Percentiles rank a stretch among this genome's conserved stretches.
Evolutionary conservation across 1,140 invertebrate species (phyloP).

Genomic region (Penaeus japonicus): DNA sequence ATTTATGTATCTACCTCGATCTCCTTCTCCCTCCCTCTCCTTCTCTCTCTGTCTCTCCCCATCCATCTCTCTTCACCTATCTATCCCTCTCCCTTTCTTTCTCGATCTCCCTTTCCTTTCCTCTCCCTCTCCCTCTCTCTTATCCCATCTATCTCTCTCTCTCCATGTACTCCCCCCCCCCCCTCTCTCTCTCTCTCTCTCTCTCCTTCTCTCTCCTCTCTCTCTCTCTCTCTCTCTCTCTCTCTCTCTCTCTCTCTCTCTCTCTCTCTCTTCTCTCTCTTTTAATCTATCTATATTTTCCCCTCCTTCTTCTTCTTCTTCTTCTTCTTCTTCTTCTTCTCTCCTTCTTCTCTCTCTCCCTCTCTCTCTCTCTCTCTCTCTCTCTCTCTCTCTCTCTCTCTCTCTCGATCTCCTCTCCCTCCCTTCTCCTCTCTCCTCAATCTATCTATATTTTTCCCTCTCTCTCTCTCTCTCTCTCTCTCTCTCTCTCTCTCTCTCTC

Average conservation of each 20-base stretch:
- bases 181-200: conserved; percentile 12
- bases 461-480: background rate
- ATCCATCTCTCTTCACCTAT: background rate
- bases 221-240: conserved; percentile 15
- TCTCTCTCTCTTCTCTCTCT: background rate
- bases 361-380: conserved; percentile 2
- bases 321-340: background rate
- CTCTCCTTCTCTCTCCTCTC: no score
- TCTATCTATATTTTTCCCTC: background rate
- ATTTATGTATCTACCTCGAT: background rate
- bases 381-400: background rate
- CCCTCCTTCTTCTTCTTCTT: background rate
- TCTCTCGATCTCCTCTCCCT: background rate
- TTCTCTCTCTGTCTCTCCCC: background rate
- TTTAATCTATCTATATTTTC: background rate
- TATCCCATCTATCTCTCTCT: background rate
- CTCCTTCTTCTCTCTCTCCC: conserved; percentile 7
- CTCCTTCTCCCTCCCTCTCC: background rate
- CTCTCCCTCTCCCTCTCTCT: background rate
- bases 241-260: background rate
- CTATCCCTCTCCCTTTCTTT: background rate
- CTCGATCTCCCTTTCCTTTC: background rate
- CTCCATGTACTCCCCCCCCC: background rate
- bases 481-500: background rate
- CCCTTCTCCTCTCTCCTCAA: background rate